Evolutionary conservation across 2,888 invertebrate species (phyloP).

Genomic region (Gymnocheta viridis): DNA sequence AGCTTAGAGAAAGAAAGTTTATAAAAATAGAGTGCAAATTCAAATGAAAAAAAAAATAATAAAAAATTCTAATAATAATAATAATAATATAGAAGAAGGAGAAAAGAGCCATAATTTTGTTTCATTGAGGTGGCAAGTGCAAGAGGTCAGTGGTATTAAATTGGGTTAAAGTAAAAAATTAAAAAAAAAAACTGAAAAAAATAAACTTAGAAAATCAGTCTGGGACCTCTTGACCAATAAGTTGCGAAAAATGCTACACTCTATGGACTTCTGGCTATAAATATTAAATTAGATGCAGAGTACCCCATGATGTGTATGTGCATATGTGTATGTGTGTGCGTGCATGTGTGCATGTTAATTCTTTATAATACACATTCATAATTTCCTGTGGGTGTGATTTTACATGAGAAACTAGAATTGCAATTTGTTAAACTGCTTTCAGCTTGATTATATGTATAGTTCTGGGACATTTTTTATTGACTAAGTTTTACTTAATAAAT

Average conservation of each 20-base stretch:
- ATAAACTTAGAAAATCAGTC: background rate
- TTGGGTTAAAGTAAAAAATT: slow-evolving; percentile 36
- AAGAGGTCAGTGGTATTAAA: slow-evolving; percentile 42
- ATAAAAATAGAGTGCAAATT: slow-evolving; percentile 11
- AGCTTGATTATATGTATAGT: background rate
- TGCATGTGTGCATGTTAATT: background rate
- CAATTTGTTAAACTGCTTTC: background rate
- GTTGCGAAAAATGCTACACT: slow-evolving; percentile 13
- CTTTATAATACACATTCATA: background rate
- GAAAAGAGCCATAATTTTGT: slow-evolving; percentile 27
- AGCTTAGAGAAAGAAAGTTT: background rate
- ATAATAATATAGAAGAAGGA: background rate
- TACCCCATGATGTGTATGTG: background rate
- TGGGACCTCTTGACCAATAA: slow-evolving; percentile 8
- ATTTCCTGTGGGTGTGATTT: slow-evolving; percentile 23
- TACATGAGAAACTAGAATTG: background rate
- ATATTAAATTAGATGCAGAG: background rate
- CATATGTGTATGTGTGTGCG: background rate
- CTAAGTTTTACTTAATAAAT: too few relatives aligned
- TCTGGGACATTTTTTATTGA: too few relatives aligned
- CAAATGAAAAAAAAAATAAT: background rate
- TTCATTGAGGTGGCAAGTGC: slow-evolving; percentile 31
- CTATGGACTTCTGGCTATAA: slow-evolving; percentile 21
- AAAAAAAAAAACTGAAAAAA: background rate
- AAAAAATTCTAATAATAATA: background rate